A percentile compares a stretch with the other conserved stretches of the same genome.
Evolutionary conservation across 1,140 invertebrate species (phyloP).

Genomic region (Rhizoglyphus robini): DNA sequence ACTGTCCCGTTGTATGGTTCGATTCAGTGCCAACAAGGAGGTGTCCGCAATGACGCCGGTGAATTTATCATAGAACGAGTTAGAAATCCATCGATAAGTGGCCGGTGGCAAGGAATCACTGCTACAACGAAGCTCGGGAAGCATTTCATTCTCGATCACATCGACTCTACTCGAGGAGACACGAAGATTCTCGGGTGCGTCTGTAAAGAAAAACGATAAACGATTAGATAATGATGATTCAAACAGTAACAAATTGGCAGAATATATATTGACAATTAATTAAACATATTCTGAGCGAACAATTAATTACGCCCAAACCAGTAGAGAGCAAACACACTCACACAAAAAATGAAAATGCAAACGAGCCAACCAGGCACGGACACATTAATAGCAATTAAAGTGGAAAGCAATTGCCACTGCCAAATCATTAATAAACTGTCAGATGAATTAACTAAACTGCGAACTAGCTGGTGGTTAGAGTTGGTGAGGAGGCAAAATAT

Average conservation of each 20-base stretch:
- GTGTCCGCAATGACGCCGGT: constrained; percentile 20
- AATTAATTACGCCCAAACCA: too few species aligned
- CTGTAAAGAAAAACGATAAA: too few species aligned
- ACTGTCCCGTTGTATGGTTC: constrained; percentile 42
- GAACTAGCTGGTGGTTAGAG: too few species aligned
- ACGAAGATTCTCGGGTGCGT: constrained; percentile 68
- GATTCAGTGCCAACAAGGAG: constrained; percentile 34
- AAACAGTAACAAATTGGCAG: neutral
- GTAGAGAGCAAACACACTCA: too few species aligned
- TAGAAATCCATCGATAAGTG: constrained; percentile 46
- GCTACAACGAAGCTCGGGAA: constrained; percentile 56
- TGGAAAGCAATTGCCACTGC: neutral
- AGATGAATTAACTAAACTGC: too few species aligned
- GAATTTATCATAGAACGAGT: constrained; percentile 9
- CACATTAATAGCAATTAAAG: too few species aligned
- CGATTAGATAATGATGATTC: neutral
- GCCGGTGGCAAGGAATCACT: constrained; percentile 57
- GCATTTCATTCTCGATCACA: constrained; percentile 59
- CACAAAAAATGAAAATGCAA: too few species aligned
- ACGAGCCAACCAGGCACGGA: too few species aligned
- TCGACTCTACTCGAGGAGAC: constrained; percentile 53
- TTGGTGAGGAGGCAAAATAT: too few species aligned
- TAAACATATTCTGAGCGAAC: too few species aligned
- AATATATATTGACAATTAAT: neutral
- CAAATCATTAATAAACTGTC: constrained; percentile 1